A percentile compares a stretch with the other conserved stretches of the same genome.
phyloP scores from a whole-genome alignment of 2,888 invertebrate species.

The Cantharis lateralis region DNA sequence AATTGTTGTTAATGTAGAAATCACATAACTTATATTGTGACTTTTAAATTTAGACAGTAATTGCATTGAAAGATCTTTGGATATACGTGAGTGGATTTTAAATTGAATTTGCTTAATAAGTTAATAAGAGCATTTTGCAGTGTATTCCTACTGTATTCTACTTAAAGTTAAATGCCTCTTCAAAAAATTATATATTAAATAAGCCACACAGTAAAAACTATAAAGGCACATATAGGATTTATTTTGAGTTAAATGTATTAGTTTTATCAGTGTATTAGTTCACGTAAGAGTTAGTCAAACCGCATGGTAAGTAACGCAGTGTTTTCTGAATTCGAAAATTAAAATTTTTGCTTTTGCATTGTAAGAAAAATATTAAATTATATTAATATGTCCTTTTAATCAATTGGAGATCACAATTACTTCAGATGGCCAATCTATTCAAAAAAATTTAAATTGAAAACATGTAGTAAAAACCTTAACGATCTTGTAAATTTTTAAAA shows the following conservation, averaged over 20 bases:
- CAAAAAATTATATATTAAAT: neutral
- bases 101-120: neutral
- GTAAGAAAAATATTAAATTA: too few species aligned
- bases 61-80: neutral
- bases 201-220: neutral
- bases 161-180: slow-evolving; percentile 3
- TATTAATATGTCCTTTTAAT: too few species aligned
- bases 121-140: slow-evolving; percentile 4
- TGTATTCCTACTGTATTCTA: slow-evolving; percentile 1
- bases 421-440: too few species aligned
- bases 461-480: too few species aligned
- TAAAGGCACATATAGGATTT: neutral
- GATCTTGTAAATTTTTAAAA: too few species aligned
- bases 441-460: too few species aligned
- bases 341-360: too few species aligned
- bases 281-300: neutral
- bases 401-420: too few species aligned
- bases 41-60: neutral
- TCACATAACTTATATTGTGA: neutral
- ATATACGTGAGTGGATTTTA: neutral
- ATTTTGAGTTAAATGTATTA: neutral
- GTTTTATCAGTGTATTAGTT: neutral
- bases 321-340: neutral
- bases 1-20: neutral
- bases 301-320: neutral